These are phyloP conservation scores for Melieria crassipennis DNA, from an alignment of 2,888 invertebrate genomes.

Conservation along the genomic window DNA sequence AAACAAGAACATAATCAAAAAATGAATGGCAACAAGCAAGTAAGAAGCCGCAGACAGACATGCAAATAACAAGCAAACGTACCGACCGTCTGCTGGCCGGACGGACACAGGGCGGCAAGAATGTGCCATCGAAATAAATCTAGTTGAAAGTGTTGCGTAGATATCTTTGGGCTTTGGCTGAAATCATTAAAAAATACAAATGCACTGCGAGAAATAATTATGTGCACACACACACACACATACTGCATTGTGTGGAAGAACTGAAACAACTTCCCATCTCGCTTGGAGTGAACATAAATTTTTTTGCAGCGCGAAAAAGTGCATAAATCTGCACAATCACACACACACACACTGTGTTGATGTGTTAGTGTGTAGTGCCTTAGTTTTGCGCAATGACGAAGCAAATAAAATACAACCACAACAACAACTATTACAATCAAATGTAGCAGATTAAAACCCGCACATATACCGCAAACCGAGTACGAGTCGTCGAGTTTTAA, in stretches of 20 bases:
- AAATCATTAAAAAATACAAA: constrained; percentile 26
- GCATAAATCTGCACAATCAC: neutral
- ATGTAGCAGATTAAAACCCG: neutral
- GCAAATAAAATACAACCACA: neutral
- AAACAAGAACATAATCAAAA: constrained; percentile 15
- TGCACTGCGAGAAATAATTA: neutral
- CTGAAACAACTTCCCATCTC: too few species aligned
- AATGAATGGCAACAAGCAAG: neutral
- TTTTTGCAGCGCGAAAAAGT: neutral
- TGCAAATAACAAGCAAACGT: too few species aligned
- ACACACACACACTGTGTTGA: neutral
- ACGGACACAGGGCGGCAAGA: neutral
- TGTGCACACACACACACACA: neutral
- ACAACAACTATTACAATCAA: constrained; percentile 6
- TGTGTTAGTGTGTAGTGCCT: too few species aligned
- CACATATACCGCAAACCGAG: neutral
- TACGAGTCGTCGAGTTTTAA: too few species aligned
- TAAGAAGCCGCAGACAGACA: too few species aligned
- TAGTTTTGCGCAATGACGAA: neutral
- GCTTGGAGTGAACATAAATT: too few species aligned
- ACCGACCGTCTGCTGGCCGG: too few species aligned
- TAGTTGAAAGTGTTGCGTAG: constrained; percentile 15
- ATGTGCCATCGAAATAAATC: constrained; percentile 21
- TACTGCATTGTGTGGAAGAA: neutral
- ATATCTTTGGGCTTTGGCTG: constrained; percentile 20